Percentiles rank a stretch among this genome's conserved stretches.
Evolutionary conservation across 2,113 vertebrate species (phyloP).

Genomic region (Ia io): DNA sequence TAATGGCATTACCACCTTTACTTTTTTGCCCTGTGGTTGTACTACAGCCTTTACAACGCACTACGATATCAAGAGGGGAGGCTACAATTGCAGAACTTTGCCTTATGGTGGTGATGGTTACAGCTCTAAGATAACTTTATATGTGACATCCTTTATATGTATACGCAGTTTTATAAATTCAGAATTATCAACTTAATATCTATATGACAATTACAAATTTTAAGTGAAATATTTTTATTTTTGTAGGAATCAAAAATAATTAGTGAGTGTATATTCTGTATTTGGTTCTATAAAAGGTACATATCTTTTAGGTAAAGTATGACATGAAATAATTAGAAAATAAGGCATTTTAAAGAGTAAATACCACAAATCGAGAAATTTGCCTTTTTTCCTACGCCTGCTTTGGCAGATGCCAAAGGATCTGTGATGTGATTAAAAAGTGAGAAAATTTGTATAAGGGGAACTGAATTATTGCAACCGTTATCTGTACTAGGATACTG

Average conservation of each 20-base stretch:
- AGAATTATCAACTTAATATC: neutral
- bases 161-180: slow-evolving; percentile 14
- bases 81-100: neutral
- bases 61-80: neutral
- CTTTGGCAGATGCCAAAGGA: neutral
- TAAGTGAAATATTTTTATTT: slow-evolving; percentile 19
- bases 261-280: neutral
- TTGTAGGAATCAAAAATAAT: neutral
- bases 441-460: neutral
- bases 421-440: slow-evolving; percentile 21
- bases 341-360: neutral
- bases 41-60: neutral
- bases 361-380: neutral
- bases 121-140: neutral
- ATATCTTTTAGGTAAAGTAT: slow-evolving; percentile 23
- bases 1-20: neutral
- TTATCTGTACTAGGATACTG: slow-evolving; percentile 3
- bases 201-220: slow-evolving; percentile 7
- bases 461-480: neutral
- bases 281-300: neutral
- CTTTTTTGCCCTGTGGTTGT: neutral
- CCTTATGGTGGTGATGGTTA: neutral
- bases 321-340: neutral
- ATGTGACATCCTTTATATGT: neutral
- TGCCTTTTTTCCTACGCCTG: neutral